These are phyloP conservation scores for Cremastinae sp. DNA, from an alignment of 2,888 invertebrate genomes.

Conservation along the genomic window DNA sequence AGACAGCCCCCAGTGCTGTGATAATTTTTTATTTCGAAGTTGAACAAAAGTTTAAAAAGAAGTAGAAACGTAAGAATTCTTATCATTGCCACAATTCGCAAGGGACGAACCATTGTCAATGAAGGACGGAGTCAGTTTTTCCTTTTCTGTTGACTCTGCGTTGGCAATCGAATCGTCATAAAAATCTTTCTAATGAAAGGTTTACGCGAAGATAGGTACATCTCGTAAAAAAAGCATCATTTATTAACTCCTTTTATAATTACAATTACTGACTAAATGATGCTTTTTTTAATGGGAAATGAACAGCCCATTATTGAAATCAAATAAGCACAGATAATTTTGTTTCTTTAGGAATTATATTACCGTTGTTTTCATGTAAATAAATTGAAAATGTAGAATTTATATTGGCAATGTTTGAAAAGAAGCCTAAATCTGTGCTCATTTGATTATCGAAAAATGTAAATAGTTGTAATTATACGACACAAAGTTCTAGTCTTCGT, in stretches of 20 bases:
- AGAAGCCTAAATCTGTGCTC: slow-evolving; percentile 24
- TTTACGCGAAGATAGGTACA: background rate
- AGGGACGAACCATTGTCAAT: slow-evolving; percentile 1
- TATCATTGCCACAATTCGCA: background rate
- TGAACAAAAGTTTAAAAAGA: slow-evolving; percentile 9
- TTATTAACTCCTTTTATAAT: background rate
- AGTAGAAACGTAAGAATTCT: slow-evolving; percentile 9
- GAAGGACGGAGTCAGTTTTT: slow-evolving; percentile 20
- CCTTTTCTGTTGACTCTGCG: slow-evolving; percentile 20
- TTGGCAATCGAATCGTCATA: slow-evolving; percentile 7
- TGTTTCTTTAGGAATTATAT: slow-evolving; percentile 1
- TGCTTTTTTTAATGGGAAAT: slow-evolving; percentile 16
- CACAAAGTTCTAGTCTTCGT: slow-evolving; percentile 26
- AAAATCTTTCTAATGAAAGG: background rate
- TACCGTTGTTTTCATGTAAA: slow-evolving; percentile 19
- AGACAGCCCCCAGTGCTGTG: slow-evolving; percentile 50
- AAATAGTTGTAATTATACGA: slow-evolving; percentile 52
- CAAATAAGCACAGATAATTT: slow-evolving; percentile 13
- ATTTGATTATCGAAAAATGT: slow-evolving; percentile 41
- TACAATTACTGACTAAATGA: background rate
- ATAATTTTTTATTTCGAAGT: slow-evolving; percentile 44
- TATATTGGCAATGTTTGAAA: background rate
- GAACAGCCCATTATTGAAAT: slow-evolving; percentile 4
- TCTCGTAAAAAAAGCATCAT: background rate
- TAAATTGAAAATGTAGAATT: slow-evolving; percentile 1